Base-by-base conservation (phyloP, 2,113 vertebrate species). In the Okapia johnstoni region DNA sequence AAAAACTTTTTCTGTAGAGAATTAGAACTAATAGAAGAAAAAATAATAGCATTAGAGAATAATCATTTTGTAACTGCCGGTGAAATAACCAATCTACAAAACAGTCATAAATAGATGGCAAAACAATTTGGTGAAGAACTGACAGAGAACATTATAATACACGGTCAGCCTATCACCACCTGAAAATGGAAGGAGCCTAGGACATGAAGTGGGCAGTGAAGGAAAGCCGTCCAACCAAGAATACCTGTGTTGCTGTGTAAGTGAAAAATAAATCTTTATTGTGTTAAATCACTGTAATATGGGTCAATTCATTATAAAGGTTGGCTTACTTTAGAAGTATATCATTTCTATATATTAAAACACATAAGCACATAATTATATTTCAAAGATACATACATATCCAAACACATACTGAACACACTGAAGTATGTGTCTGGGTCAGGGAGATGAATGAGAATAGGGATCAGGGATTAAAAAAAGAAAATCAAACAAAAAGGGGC, bases 211-310 rank as follows among this genome's bases (percentile, higher is more conserved):
- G 57, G 55, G 13, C 23, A 63, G 76, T 2, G 12, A 46, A 79
- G 50, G 54, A 88, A 25, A 73, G 28, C 61, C 54, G 3, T 94
- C 50, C 15, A 73, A 23, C n/a, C 23, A 93, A 80, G 48, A 96
- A 88, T 4, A 90, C 15, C 77, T 48, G 36, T 52, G 6, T 26
- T 76, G 23, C 23, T 21, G 33, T n/a, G n/a, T 55, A 90, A 93
- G 66, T 89, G 63, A 87, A 96, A 95, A 97, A 90, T 90, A 93
- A 94, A 90, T 79, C 61, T 94, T 97, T 85, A 91, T 46, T 98
- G 63, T 85, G 73, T 96, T 90, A 86, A 96, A 88, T 91, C 48
- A 94, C 83, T 84, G 83, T 63, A 85, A 83, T 58, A 87, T 6
- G 19, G 46, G 60, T 55, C 52, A 86, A 73, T 52, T 96, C 21